Evolutionary conservation across 2,113 vertebrate species (phyloP).

Genomic region (Sander vitreus): DNA sequence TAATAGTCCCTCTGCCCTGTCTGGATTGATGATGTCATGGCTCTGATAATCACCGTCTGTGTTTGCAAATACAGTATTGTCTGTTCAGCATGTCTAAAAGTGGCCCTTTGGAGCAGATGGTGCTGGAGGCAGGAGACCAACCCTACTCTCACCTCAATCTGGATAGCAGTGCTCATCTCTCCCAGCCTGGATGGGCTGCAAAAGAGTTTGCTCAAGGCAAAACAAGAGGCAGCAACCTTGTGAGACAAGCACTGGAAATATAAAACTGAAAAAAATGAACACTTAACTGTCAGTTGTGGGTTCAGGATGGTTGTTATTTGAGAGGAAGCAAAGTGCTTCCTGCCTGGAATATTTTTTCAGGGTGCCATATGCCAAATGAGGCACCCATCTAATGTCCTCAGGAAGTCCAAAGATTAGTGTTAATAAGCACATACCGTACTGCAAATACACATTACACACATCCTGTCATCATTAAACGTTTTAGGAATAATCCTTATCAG

Average conservation of each 20-base stretch:
- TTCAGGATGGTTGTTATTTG: constrained; percentile 44
- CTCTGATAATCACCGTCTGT: constrained; percentile 69
- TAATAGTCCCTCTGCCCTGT: constrained; percentile 36
- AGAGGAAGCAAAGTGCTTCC: constrained; percentile 35
- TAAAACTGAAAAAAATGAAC: constrained; percentile 47
- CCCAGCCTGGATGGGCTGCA: constrained; percentile 54
- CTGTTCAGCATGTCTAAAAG: constrained; percentile 85
- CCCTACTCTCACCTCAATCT: constrained; percentile 81
- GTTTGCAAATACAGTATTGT: constrained; percentile 74
- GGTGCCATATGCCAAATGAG: constrained; percentile 58
- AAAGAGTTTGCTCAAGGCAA: constrained; percentile 72
- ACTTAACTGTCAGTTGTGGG: constrained; percentile 40
- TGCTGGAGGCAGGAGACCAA: constrained; percentile 82
- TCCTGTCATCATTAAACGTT: constrained; percentile 63
- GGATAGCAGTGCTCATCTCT: constrained; percentile 72
- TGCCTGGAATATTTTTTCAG: constrained; percentile 26
- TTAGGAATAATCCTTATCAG: constrained; percentile 88
- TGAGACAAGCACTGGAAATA: constrained; percentile 30
- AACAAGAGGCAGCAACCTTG: constrained; percentile 59
- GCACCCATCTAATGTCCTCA: constrained; percentile 51
- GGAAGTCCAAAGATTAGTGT: constrained; percentile 72
- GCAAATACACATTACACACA: constrained; percentile 63
- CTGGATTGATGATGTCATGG: constrained; percentile 75
- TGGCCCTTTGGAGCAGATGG: constrained; percentile 83
- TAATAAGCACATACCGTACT: constrained; percentile 67